A percentile compares a stretch with the other conserved stretches of the same genome.
These are phyloP conservation scores for Hydrozoanthus gracilis DNA, from an alignment of 92 coral and sea anemone species.

Conservation along the genomic window DNA sequence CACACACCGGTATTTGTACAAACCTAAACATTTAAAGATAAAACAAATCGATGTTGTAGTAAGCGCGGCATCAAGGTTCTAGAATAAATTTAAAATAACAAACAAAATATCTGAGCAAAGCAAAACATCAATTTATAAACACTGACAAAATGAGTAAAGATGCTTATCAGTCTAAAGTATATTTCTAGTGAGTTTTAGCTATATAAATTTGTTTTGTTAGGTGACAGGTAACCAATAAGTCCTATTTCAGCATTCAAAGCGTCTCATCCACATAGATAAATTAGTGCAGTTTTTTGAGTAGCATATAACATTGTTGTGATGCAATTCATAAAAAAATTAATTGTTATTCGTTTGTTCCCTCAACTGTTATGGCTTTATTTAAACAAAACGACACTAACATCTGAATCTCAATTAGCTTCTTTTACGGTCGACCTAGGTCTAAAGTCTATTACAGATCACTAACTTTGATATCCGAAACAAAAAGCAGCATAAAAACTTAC, in stretches of 20 bases:
- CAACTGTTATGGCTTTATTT: too few species aligned
- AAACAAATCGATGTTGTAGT: neutral
- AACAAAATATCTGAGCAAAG: neutral
- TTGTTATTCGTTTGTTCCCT: neutral
- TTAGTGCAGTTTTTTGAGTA: neutral
- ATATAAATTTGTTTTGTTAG: neutral
- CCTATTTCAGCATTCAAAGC: neutral
- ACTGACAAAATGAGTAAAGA: neutral
- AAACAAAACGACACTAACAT: too few species aligned
- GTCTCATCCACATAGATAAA: neutral
- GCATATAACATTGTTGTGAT: neutral
- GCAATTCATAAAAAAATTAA: neutral
- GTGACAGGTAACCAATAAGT: neutral
- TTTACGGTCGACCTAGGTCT: neutral
- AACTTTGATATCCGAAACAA: neutral
- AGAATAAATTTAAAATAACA: neutral
- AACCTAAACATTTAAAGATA: neutral
- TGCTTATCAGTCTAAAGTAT: neutral
- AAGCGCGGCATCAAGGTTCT: neutral
- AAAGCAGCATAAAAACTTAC: slow-evolving; percentile 26
- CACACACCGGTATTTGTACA: too few species aligned
- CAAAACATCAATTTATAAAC: neutral
- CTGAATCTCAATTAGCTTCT: neutral
- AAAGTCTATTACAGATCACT: neutral
- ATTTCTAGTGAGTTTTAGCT: neutral